Percentiles rank a stretch among this genome's conserved stretches.
Conservation (phyloP, 1,140 invertebrate species). For the Streblospio benedicti region DNA sequence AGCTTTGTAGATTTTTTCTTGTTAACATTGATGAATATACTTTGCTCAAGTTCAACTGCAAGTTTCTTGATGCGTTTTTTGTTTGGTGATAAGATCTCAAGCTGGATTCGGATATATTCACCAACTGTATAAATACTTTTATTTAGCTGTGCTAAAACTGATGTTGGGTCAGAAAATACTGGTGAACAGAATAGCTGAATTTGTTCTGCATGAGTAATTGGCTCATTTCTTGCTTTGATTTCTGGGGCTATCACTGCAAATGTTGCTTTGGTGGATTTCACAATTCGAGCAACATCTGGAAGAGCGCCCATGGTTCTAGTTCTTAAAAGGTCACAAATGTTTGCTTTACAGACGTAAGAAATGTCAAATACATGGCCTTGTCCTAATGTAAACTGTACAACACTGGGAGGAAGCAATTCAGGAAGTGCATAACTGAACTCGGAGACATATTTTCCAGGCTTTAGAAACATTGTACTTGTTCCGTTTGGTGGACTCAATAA, state of each 20-base stretch:
- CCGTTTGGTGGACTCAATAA: constrained; percentile 31
- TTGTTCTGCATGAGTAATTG: not conserved
- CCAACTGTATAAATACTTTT: not conserved
- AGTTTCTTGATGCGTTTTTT: constrained; percentile 20
- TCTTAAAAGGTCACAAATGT: not conserved
- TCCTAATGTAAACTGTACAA: constrained; percentile 25
- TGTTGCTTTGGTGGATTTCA: not conserved
- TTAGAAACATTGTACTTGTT: constrained; percentile 28
- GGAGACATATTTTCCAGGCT: constrained; percentile 35
- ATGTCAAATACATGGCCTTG: constrained; percentile 30
- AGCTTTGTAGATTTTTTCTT: constrained; percentile 10
- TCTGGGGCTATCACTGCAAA: not conserved
- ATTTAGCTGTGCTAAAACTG: not conserved
- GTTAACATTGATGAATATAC: not conserved
- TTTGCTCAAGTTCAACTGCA: constrained; percentile 17
- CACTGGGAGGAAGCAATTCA: constrained; percentile 26
- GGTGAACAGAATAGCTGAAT: not conserved
- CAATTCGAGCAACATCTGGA: not conserved
- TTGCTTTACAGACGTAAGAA: constrained; percentile 27
- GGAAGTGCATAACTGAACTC: constrained; percentile 33
- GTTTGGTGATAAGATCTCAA: not conserved
- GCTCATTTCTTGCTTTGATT: not conserved
- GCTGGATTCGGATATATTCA: not conserved
- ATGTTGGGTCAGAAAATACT: not conserved
- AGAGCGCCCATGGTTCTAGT: not conserved